Evolutionary conservation across 2,113 vertebrate species (phyloP), one percentile per base, ranked within the genome.

Genomic region (Pelodiscus sinensis): DNA sequence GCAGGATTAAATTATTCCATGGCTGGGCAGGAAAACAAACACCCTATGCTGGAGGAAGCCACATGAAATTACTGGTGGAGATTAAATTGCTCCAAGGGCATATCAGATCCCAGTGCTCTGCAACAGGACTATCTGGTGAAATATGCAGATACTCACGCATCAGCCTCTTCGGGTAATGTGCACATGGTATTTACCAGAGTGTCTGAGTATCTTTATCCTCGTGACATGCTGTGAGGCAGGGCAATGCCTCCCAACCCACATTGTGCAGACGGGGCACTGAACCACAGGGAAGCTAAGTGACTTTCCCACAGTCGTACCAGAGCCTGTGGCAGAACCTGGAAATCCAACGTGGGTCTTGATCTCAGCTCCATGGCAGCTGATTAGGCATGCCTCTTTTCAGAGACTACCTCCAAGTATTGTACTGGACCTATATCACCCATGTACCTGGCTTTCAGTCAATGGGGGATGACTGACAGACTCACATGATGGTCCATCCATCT

Each of bases 1-100:
- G 96, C 82, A 97, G 95, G 95, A 97, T 96, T 96, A 96, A 96
- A 97, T 96, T 97, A 97, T 95, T 95, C 93, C 87, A 84, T 68
- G 90, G 90, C 88, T 94, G 92, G 84, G 85, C 93, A 89, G 91
- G 9, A 85, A 86, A 77, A 88, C 82, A 38, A 83, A 38, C 82
- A 27, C 84, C 1, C 0, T 87, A 93, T 94, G 88, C 95, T 84
- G 82, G 94, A 90, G 93, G 92, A 44, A 94, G 88, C 95, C 95
- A 93, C 96, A 97, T 96, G 94, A 95, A 94, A 97, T 96, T 97
- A 96, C 94, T 96, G 90, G 84, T 97, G 95, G 94, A 94, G 95
- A 96, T 96, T 94, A 94, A 96, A 96, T 95, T 95, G 93, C 95
- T 93, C 93, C 93, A 96, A 84, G 92, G 92, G 89, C 89, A 92